Conservation (phyloP, 2,888 invertebrate species). For the Caenorhabditis sp. region DNA sequence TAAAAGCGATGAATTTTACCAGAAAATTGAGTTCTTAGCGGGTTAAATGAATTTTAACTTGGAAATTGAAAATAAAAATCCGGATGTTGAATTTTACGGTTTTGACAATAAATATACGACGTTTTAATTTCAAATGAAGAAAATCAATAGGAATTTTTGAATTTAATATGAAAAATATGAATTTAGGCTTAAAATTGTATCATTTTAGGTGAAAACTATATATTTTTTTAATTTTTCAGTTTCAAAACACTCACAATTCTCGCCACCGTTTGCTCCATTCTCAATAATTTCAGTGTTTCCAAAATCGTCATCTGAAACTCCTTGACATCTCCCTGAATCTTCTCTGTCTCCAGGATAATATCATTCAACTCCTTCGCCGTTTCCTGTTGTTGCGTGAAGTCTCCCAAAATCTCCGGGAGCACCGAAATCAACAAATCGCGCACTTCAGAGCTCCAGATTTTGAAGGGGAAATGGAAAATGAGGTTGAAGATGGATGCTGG, state of each 20-base stretch:
- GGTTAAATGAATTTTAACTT: too few relatives aligned
- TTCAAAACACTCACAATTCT: background rate
- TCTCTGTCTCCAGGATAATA: slow-evolving; percentile 11
- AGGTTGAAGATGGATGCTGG: slow-evolving; percentile 18
- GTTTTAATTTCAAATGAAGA: too few relatives aligned
- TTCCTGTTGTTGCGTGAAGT: slow-evolving; percentile 18
- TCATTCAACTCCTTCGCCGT: slow-evolving; percentile 12
- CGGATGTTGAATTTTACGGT: too few relatives aligned
- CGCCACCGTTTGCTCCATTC: slow-evolving; percentile 13
- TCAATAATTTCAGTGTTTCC: slow-evolving; percentile 23
- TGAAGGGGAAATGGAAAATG: slow-evolving; percentile 20
- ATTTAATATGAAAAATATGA: too few relatives aligned
- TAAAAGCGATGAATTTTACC: too few relatives aligned
- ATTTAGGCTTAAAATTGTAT: too few relatives aligned
- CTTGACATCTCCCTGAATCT: slow-evolving; percentile 2
- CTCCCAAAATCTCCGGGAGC: slow-evolving; percentile 15
- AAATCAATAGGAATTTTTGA: too few relatives aligned
- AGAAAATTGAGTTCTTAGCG: too few relatives aligned
- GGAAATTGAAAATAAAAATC: too few relatives aligned
- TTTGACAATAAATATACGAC: too few relatives aligned
- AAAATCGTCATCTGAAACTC: slow-evolving; percentile 18
- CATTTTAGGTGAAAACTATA: too few relatives aligned
- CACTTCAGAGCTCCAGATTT: slow-evolving; percentile 15
- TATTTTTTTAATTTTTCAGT: too few relatives aligned
- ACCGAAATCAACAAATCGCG: slow-evolving; percentile 9